Base-by-base conservation (phyloP, 2,888 invertebrate genomes). In the Laothoe populi region DNA sequence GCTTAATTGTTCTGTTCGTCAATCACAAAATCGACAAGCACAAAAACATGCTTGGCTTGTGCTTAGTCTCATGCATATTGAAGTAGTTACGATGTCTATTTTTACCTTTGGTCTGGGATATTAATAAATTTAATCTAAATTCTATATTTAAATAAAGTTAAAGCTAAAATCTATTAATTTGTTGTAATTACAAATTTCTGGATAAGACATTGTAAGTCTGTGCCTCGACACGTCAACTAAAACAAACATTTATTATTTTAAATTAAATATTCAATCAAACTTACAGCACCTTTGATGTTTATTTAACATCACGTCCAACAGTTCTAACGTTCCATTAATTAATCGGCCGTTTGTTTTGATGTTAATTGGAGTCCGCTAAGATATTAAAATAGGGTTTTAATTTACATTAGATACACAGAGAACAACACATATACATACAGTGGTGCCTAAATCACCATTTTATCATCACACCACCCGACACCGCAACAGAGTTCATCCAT, bases 271-370 rank as follows among this genome's bases (percentile, higher is more conserved):
- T 1, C 4, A 35, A 31, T 53, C n/a, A 31, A 49, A 49, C 26
- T 35, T 26, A 31, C 10, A 10, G 4, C 21, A 53, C 53, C 31
- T 53, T 53, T 53, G 53, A 49, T 49, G 49, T 49, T 48, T 46
- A 48, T n/a, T 48, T 26, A 49, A 53, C 3, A 53, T 31, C 21
- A 35, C 11, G 31, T 31, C 19, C 35, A 35, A 53, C 26, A 53
- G 35, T 19, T 7, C 48, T 26, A 48, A 48, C 48, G 48, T 53
- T 53, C 19, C 10, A 21, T 53, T 53, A 35, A 53, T 35, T 49
- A 10, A 26, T 49, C 49, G 31, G 31, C 31, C 19, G 53, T 31
- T 53, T 53, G 35, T 35, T 35, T 19, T 19, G 31, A 10, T 53
- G 4, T 19, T 53, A 53, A 53, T 53, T 35, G 53, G 49, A 35